Conservation (phyloP, 1,140 invertebrate species). For the Subanguina moxae region DNA sequence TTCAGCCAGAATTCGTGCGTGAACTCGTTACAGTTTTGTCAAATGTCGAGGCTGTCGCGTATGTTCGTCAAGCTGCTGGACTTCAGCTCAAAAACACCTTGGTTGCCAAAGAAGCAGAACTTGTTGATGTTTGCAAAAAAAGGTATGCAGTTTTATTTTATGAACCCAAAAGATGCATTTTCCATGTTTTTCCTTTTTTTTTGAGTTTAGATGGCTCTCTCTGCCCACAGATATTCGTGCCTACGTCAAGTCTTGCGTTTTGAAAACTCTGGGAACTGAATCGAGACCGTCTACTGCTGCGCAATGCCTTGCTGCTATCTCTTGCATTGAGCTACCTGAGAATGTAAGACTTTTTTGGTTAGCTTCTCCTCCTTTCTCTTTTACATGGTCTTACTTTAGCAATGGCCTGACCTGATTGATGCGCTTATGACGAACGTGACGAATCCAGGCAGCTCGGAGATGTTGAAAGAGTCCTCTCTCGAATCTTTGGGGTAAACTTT, state of each 20-base stretch:
- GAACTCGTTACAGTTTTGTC: slow-evolving; percentile 85
- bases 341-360: slow-evolving; percentile 44
- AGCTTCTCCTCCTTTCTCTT: neutral
- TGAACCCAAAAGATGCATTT: neutral
- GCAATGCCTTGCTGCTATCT: slow-evolving; percentile 96
- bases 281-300: slow-evolving; percentile 88
- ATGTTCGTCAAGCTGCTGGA: slow-evolving; percentile 93
- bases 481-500: slow-evolving; percentile 83
- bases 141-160: slow-evolving; percentile 73
- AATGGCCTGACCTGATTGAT: slow-evolving; percentile 76
- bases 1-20: slow-evolving; percentile 82
- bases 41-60: slow-evolving; percentile 79
- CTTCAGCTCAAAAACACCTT: slow-evolving; percentile 96
- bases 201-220: slow-evolving; percentile 52
- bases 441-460: slow-evolving; percentile 72
- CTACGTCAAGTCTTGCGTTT: slow-evolving; percentile 92
- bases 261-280: slow-evolving; percentile 89
- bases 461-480: slow-evolving; percentile 85
- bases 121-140: slow-evolving; percentile 77
- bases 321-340: slow-evolving; percentile 85
- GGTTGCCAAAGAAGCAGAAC: slow-evolving; percentile 83
- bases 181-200: slow-evolving; percentile 6
- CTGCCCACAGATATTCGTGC: slow-evolving; percentile 78
- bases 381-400: slow-evolving; percentile 45
- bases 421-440: slow-evolving; percentile 82